Evolutionary conservation across 2,113 vertebrate genomes (phyloP).

Genomic region (Sapayoa aenigma): DNA sequence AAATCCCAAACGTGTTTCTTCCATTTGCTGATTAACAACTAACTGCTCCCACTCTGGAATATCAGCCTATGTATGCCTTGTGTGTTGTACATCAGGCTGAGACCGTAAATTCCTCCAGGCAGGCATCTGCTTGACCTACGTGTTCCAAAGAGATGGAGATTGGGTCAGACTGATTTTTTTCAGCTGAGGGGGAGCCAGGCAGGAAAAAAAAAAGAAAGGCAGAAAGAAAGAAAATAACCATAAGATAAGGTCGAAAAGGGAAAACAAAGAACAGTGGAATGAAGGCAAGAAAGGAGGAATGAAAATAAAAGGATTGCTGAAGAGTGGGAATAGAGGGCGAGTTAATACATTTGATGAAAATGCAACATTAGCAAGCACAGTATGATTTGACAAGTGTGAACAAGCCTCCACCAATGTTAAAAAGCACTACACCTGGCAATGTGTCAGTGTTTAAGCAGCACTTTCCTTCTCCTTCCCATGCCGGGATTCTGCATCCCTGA

Average conservation of each 20-base stretch:
- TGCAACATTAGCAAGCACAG: slow-evolving; percentile 52
- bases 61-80: not conserved
- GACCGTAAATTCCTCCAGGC: slow-evolving; percentile 28
- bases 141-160: not conserved
- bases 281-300: not conserved
- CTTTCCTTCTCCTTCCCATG: slow-evolving; percentile 41
- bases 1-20: not conserved
- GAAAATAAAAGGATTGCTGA: not conserved
- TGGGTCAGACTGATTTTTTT: slow-evolving; percentile 1
- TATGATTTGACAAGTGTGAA: slow-evolving; percentile 68
- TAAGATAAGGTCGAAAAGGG: not conserved
- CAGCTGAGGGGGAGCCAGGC: not conserved
- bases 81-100: not conserved
- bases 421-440: slow-evolving; percentile 67
- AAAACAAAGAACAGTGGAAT: not conserved
- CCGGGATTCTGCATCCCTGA: slow-evolving; percentile 45
- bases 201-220: not conserved
- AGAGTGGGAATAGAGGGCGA: not conserved
- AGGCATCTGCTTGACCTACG: slow-evolving; percentile 42
- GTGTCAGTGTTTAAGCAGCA: slow-evolving; percentile 53
- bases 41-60: not conserved
- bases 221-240: not conserved
- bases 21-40: slow-evolving; percentile 14
- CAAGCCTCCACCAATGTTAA: slow-evolving; percentile 62
- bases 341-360: slow-evolving; percentile 48